Percentiles rank a stretch among this genome's conserved stretches.
Evolutionary conservation across 2,888 invertebrate genomes (phyloP).

Genomic region (Margaritifera margaritifera): DNA sequence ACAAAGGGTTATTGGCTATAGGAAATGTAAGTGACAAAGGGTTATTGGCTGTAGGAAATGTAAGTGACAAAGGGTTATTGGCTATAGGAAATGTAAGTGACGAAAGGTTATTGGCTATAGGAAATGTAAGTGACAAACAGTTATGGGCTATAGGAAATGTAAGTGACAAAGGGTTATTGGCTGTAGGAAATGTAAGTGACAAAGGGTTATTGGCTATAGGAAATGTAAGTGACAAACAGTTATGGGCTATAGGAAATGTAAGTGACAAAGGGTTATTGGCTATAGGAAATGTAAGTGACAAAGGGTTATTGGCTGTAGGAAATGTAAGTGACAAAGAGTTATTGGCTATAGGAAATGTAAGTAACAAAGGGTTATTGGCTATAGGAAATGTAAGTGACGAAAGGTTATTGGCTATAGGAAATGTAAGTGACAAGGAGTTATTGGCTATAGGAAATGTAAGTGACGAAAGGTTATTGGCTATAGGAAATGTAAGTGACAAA

Average conservation of each 20-base stretch:
- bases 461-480: conserved; percentile 97
- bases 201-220: conserved; percentile 98
- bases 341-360: conserved; percentile 97
- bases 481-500: conserved; percentile 98
- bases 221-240: conserved; percentile 95
- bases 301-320: conserved; percentile 97
- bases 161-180: conserved; percentile 96
- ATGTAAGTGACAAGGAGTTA: conserved; percentile 96
- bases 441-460: conserved; percentile 99
- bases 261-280: conserved; percentile 97
- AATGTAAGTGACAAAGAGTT: conserved; percentile 98
- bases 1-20: conserved; percentile 97
- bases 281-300: conserved; percentile 99
- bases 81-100: conserved; percentile 99
- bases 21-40: conserved; percentile 99
- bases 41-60: conserved; percentile 96
- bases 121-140: conserved; percentile 97
- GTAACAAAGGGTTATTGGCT: conserved; percentile 97
- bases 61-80: conserved; percentile 95
- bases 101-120: conserved; percentile 97
- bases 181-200: conserved; percentile 99
- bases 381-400: conserved; percentile 99
- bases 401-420: conserved; percentile 97
- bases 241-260: conserved; percentile 98
- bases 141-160: conserved; percentile 97